Percentiles rank a stretch among this genome's conserved stretches.
Evolutionary conservation across 2,797 vertebrate species (phyloP).

Genomic region (Takifugu ocellatus): DNA sequence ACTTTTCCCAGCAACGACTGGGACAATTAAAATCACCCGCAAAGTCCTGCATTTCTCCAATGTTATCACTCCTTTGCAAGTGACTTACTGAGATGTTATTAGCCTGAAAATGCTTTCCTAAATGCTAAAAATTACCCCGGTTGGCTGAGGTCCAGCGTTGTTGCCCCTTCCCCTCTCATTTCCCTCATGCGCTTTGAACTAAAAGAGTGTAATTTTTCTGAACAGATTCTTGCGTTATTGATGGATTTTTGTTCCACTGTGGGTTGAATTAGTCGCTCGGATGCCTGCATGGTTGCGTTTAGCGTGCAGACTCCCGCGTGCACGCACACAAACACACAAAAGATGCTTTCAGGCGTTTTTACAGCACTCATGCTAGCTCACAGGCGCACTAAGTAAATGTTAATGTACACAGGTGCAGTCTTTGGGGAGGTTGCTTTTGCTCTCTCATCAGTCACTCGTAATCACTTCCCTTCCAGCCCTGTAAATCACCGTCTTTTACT

Average conservation of each 20-base stretch:
- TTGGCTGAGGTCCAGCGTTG: slow-evolving; percentile 51
- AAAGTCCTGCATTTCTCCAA: slow-evolving; percentile 36
- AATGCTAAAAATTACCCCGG: slow-evolving; percentile 58
- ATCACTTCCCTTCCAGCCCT: slow-evolving; percentile 69
- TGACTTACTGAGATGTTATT: slow-evolving; percentile 28
- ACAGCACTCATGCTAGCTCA: slow-evolving; percentile 10
- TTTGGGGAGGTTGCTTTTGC: slow-evolving; percentile 58
- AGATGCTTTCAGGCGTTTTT: slow-evolving; percentile 41
- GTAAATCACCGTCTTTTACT: slow-evolving; percentile 63
- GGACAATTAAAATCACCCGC: slow-evolving; percentile 44
- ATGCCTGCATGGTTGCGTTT: slow-evolving; percentile 57
- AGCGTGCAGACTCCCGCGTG: slow-evolving; percentile 32
- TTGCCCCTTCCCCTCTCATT: slow-evolving; percentile 47
- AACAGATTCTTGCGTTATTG: slow-evolving; percentile 49
- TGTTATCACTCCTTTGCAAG: slow-evolving; percentile 36
- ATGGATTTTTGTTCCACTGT: slow-evolving; percentile 55
- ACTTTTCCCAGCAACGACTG: slow-evolving; percentile 30
- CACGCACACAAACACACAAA: slow-evolving; percentile 24
- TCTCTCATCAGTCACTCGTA: slow-evolving; percentile 73
- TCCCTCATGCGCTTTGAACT: slow-evolving; percentile 57
- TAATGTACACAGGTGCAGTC: slow-evolving; percentile 67
- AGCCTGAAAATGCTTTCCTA: slow-evolving; percentile 39
- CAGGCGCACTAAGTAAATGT: slow-evolving; percentile 47
- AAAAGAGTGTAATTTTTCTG: slow-evolving; percentile 52
- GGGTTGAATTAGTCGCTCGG: slow-evolving; percentile 57